Conservation (phyloP, 1,140 invertebrate genomes). For the Latrodectus geometricus region DNA sequence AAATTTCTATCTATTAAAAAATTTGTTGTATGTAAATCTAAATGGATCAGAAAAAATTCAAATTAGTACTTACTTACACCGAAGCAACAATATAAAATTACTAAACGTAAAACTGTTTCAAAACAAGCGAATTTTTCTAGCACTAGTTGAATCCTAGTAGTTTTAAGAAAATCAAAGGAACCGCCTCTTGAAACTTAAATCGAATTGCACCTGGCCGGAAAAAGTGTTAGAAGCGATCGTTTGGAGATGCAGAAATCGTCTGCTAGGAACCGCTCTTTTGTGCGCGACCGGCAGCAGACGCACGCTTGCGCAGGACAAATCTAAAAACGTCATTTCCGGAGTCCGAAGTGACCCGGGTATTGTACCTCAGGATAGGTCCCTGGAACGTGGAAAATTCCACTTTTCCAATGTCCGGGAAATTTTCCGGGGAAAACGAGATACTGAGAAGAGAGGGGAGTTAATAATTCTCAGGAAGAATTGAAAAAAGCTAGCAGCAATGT, state of each 20-base stretch:
- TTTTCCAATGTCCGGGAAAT: background rate
- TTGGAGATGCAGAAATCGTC: constrained; percentile 18
- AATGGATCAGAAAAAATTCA: background rate
- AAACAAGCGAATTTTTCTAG: background rate
- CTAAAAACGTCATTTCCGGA: constrained; percentile 27
- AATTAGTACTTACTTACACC: background rate
- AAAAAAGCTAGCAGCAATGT: no score
- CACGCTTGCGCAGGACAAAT: background rate
- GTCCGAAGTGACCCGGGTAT: constrained; percentile 38
- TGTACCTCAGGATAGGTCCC: constrained; percentile 21
- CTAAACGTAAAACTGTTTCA: background rate
- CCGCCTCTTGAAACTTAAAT: constrained; percentile 5
- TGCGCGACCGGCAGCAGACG: background rate
- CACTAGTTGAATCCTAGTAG: background rate
- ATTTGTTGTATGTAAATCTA: no score
- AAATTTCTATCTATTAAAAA: no score
- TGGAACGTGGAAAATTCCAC: background rate
- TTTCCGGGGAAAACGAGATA: background rate
- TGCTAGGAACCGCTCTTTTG: constrained; percentile 20
- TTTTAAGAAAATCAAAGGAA: background rate
- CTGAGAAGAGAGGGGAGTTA: background rate
- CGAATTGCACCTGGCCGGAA: constrained; percentile 4
- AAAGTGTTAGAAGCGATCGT: constrained; percentile 1
- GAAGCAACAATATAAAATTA: no score
- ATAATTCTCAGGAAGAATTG: no score